Evolutionary conservation across 2,888 invertebrate genomes (phyloP).

Genomic region (Luffia ferchaultella): DNA sequence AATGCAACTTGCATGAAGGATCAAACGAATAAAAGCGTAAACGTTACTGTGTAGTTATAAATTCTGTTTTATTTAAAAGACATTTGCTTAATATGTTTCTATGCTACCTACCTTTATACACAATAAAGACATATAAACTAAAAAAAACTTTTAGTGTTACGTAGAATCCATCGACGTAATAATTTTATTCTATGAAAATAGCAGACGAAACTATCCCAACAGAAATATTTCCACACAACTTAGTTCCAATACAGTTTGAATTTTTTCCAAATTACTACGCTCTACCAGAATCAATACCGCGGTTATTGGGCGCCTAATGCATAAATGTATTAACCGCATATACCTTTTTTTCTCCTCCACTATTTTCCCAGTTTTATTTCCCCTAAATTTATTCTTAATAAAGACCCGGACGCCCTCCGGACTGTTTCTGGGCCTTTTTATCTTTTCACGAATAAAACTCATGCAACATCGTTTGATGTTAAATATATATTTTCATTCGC

Average conservation of each 20-base stretch:
- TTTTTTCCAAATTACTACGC: neutral
- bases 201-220: neutral
- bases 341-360: constrained; percentile 31
- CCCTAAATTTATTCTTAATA: constrained; percentile 66
- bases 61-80: too few relatives aligned
- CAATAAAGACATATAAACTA: neutral
- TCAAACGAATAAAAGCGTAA: too few relatives aligned
- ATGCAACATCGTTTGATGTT: too few relatives aligned
- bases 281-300: constrained; percentile 3
- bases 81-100: neutral
- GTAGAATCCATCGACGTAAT: too few relatives aligned
- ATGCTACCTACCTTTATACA: neutral
- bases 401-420: constrained; percentile 51
- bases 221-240: neutral
- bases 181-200: too few relatives aligned
- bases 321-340: constrained; percentile 63
- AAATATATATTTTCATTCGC: too few relatives aligned
- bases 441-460: constrained; percentile 51
- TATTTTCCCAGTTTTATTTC: constrained; percentile 6
- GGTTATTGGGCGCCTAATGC: constrained; percentile 37
- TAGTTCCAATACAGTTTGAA: neutral
- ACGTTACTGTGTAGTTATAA: too few relatives aligned
- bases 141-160: too few relatives aligned
- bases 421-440: constrained; percentile 21
- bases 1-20: too few relatives aligned